Conservation (phyloP, 2,888 invertebrate genomes). For the Macrophya alboannulata region DNA sequence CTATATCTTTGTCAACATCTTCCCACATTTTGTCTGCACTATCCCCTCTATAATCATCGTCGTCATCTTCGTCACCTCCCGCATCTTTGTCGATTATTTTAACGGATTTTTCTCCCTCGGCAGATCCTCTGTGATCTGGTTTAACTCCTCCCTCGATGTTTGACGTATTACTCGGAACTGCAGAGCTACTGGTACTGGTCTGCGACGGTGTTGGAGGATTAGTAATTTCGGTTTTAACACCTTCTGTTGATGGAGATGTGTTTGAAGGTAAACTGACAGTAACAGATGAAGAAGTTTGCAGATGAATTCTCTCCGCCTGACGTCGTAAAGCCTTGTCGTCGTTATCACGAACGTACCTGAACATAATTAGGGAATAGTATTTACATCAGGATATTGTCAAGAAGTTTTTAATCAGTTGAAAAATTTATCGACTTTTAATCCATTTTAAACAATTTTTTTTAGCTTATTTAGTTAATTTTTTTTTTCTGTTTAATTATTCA, state of each 20-base stretch:
- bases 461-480: background rate
- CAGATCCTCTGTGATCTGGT: constrained; percentile 57
- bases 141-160: constrained; percentile 70
- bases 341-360: constrained; percentile 87
- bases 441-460: background rate
- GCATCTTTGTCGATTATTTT: constrained; percentile 67
- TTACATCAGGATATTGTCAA: constrained; percentile 43
- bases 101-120: constrained; percentile 65
- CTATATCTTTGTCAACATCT: constrained; percentile 91
- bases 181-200: background rate
- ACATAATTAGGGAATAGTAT: constrained; percentile 48
- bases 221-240: constrained; percentile 61
- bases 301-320: constrained; percentile 86
- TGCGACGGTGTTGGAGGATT: constrained; percentile 79
- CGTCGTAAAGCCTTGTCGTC: constrained; percentile 89
- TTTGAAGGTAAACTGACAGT: constrained; percentile 67
- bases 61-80: constrained; percentile 80
- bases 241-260: constrained; percentile 65
- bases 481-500: background rate
- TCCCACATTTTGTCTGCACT: constrained; percentile 89
- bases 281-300: constrained; percentile 73
- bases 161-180: constrained; percentile 28
- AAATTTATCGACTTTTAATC: constrained; percentile 1
- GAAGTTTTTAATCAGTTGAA: constrained; percentile 11
- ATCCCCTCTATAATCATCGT: constrained; percentile 76